Base-by-base conservation (phyloP, 2,888 invertebrate species). In the Cremastinae sp. region DNA sequence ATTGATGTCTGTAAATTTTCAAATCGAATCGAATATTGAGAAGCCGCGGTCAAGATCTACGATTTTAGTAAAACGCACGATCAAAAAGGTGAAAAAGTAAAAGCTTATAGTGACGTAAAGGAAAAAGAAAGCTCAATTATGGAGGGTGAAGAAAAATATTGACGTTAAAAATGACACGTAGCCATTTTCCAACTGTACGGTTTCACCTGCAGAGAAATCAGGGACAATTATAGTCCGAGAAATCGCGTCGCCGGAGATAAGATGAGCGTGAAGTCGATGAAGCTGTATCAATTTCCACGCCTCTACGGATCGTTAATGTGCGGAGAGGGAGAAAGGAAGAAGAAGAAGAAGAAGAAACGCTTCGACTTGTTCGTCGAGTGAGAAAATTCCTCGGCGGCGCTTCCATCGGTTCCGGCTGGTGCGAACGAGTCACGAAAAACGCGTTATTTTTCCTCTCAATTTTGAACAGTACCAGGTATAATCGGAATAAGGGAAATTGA, bases 341-440 rank as follows among this genome's bases (percentile, higher is more conserved):
- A 54, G 41, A 20, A 43, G 20, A 22, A 58, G 7, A 41, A 18
- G 34, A 45, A 43, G 53, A 53, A n/a, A 41, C 43, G 43, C 34
- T 12, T 61, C 61, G 58, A 41, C 51, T 74, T 62, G 38, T 49
- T 47, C 38, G 18, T 22, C 28, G 12, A 38, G 18, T 9, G 54
- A 43, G 41, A 59, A 61, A 58, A 59, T 65, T 20, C 41, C 62
- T 56, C 34, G 34, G 58, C 58, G 74, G 64, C 68, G 74, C 70
- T 68, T 54, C 70, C 54, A 53, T 78, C 69, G 47, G 74, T 77
- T 70, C 38, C 73, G 70, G 66, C 38, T 56, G 62, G 22, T 71
- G 43, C 58, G 62, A 74, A 62, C 16, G 51, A 22, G 41, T 56
- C 49, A 16, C 34, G 49, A 28, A 59, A 61, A 56, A 58, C 18